phyloP scores from a whole-genome alignment of 2,888 invertebrate genomes.

The Clistopyga incitator region DNA sequence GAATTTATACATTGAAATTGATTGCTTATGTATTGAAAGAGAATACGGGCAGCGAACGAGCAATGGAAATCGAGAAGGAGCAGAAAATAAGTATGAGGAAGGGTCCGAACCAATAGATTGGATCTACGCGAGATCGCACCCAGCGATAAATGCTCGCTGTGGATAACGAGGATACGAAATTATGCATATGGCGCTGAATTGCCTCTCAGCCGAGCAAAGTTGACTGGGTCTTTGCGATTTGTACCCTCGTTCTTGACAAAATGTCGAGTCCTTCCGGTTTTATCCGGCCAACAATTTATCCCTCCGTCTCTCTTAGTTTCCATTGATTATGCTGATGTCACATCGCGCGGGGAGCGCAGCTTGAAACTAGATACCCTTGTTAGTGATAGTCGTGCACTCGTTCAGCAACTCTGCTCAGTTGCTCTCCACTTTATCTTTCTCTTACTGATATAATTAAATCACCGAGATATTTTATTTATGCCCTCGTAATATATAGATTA shows the following conservation, averaged over 20 bases:
- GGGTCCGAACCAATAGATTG: conserved; percentile 52
- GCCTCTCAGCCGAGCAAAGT: conserved; percentile 45
- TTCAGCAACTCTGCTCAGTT: conserved; percentile 8
- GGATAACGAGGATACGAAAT: conserved; percentile 68
- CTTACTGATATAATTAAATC: conserved; percentile 53
- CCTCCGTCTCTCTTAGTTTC: conserved; percentile 14
- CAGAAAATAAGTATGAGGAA: conserved; percentile 55
- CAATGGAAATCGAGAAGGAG: conserved; percentile 39
- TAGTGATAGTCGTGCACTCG: conserved; percentile 33
- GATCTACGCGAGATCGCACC: conserved; percentile 61
- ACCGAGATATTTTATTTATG: conserved; percentile 30
- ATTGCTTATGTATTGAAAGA: conserved; percentile 50
- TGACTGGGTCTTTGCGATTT: conserved; percentile 21
- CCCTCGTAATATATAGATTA: neutral
- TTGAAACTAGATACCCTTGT: conserved; percentile 36
- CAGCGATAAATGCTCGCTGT: conserved; percentile 54
- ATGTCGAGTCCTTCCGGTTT: conserved; percentile 57
- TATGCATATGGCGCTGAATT: conserved; percentile 65
- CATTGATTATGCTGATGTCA: conserved; percentile 35
- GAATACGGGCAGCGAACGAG: conserved; percentile 27
- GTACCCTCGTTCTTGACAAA: conserved; percentile 31
- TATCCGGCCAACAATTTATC: conserved; percentile 51
- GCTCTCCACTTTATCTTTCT: conserved; percentile 4
- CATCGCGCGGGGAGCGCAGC: conserved; percentile 19
- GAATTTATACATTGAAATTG: conserved; percentile 44